phyloP scores from a whole-genome alignment of 2,113 vertebrate genomes.

The Oreochromis spilurus region DNA sequence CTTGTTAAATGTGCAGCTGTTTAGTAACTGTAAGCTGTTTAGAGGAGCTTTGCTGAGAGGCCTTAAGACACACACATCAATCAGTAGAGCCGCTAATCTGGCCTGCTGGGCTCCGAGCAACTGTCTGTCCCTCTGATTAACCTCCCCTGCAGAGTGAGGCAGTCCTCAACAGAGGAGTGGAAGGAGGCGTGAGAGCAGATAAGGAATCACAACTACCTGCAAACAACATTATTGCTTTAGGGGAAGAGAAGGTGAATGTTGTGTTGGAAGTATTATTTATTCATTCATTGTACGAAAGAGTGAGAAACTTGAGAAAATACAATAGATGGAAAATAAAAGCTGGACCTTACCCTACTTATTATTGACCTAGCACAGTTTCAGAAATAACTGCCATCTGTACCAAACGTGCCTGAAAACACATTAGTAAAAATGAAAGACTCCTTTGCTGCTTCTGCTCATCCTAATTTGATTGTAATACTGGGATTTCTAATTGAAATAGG shows the following conservation, averaged over 20 bases:
- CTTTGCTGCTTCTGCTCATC: neutral
- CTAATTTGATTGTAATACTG: neutral
- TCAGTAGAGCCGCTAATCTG: conserved; percentile 55
- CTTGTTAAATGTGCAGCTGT: conserved; percentile 65
- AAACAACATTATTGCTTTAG: neutral
- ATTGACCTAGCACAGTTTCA: neutral
- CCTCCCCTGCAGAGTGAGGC: conserved; percentile 9
- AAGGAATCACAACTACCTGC: neutral
- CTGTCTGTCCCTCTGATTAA: conserved; percentile 62
- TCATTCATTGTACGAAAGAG: neutral
- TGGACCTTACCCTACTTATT: neutral
- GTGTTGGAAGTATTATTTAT: neutral
- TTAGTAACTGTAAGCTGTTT: conserved; percentile 65
- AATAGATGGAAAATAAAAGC: neutral
- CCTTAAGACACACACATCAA: conserved; percentile 35
- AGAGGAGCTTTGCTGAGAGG: conserved; percentile 53
- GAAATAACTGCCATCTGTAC: neutral
- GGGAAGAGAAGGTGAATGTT: neutral
- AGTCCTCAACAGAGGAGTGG: neutral
- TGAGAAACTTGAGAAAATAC: neutral
- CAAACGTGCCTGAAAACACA: neutral
- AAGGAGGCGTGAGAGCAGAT: neutral
- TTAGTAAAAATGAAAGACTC: neutral
- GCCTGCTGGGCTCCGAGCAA: conserved; percentile 44
- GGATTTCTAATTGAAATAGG: neutral